phyloP scores from a whole-genome alignment of 2,113 vertebrate genomes.

The Psittacula cyanocephala region DNA sequence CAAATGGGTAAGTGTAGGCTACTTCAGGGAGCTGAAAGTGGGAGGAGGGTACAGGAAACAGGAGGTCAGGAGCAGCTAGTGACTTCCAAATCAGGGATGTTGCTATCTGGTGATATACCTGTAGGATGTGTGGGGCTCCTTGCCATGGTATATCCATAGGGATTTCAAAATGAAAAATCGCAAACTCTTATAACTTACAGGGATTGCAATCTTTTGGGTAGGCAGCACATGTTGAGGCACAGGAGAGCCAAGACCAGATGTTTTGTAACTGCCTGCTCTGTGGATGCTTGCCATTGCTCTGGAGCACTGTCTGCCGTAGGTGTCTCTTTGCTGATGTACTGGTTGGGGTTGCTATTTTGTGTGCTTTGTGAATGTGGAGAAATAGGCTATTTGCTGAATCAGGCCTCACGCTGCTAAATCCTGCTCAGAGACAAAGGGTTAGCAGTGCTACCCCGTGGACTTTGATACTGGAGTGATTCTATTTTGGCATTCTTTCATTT shows the following conservation, averaged over 20 bases:
- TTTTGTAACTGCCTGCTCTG: not conserved
- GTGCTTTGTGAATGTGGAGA: not conserved
- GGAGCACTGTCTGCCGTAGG: not conserved
- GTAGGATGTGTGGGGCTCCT: not conserved
- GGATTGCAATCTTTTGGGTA: not conserved
- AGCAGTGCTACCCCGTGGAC: accelerated
- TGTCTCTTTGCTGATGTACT: not conserved
- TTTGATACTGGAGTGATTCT: not conserved
- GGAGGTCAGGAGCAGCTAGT: not conserved
- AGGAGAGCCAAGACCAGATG: not conserved
- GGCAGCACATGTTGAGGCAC: not conserved
- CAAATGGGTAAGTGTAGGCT: slow-evolving; percentile 63
- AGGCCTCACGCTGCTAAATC: not conserved
- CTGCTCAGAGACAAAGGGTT: not conserved
- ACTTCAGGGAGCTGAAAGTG: not conserved
- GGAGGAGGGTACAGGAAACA: not conserved
- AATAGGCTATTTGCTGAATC: not conserved
- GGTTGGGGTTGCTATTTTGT: not conserved
- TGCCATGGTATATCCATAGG: accelerated
- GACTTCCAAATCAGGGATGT: not conserved
- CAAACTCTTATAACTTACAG: accelerated
- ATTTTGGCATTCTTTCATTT: not conserved
- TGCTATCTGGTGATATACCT: not conserved
- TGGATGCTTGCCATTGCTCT: not conserved
- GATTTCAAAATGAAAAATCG: not conserved